Percentiles rank a stretch among this genome's conserved stretches.
phyloP scores from a whole-genome alignment of 2,797 vertebrate species.

The Synanceia verrucosa region DNA sequence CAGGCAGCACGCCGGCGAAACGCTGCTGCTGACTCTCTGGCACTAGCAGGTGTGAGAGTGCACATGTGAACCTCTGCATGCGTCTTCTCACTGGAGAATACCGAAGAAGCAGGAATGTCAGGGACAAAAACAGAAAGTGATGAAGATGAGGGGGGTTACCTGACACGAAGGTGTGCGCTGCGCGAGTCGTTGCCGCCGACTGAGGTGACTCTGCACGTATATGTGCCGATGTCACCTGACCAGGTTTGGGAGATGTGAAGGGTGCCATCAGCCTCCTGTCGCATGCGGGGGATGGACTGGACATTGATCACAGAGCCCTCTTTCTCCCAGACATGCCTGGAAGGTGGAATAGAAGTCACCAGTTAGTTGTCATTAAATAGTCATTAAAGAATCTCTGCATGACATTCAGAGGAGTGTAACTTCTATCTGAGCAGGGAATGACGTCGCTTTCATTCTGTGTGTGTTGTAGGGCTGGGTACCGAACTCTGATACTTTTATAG shows the following conservation, averaged over 20 bases:
- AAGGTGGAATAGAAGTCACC: slow-evolving; percentile 20
- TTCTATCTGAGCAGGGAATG: not conserved
- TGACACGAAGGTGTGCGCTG: slow-evolving; percentile 92
- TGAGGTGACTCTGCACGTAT: slow-evolving; percentile 93
- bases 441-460: not conserved
- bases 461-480: too few relatives aligned
- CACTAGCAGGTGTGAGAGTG: not conserved
- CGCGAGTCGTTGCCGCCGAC: slow-evolving; percentile 93
- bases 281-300: slow-evolving; percentile 85
- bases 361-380: not conserved
- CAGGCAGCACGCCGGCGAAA: slow-evolving; percentile 4
- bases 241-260: slow-evolving; percentile 97
- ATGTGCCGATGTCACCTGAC: slow-evolving; percentile 96
- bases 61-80: not conserved
- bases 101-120: not conserved
- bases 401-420: not conserved
- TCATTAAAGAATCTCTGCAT: not conserved
- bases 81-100: slow-evolving; percentile 2
- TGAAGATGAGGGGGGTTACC: slow-evolving; percentile 76
- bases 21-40: not conserved
- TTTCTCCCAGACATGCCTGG: slow-evolving; percentile 94
- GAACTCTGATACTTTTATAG: too few relatives aligned
- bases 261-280: slow-evolving; percentile 86
- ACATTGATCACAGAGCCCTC: slow-evolving; percentile 83
- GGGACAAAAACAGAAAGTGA: slow-evolving; percentile 29